These are phyloP conservation scores for Kryphioiulus occultus DNA, from an alignment of 2,888 invertebrate species.

Conservation along the genomic window DNA sequence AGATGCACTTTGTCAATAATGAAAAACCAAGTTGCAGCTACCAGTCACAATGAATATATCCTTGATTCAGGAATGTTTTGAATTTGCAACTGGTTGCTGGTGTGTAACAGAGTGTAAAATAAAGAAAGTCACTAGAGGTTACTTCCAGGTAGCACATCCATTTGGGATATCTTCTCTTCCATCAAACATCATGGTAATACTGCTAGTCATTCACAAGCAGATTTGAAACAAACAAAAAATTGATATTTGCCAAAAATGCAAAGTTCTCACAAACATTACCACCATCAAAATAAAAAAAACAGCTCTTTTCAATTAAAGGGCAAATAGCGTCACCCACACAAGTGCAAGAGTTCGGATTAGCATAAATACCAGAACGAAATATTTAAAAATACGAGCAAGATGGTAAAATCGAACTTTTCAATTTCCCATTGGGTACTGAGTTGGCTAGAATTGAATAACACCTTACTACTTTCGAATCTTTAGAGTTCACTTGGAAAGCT, in stretches of 20 bases:
- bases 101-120: neutral
- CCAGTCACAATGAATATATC: neutral
- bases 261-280: neutral
- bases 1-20: neutral
- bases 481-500: no score
- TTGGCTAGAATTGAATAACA: no score
- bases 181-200: neutral
- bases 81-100: neutral
- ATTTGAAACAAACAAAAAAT: neutral
- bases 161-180: neutral
- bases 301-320: neutral
- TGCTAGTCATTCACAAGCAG: slow-evolving; percentile 1
- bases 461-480: no score
- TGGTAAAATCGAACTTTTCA: no score
- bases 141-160: neutral
- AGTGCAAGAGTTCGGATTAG: neutral
- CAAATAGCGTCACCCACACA: neutral
- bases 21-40: neutral
- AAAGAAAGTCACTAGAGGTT: neutral
- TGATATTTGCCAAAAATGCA: neutral
- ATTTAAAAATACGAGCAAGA: no score
- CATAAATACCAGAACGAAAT: neutral
- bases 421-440: no score
- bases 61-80: neutral
- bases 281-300: neutral